Percentiles rank a stretch among this genome's conserved stretches.
Conservation (phyloP, 1,140 invertebrate species). For the Heterodera schachtii region DNA sequence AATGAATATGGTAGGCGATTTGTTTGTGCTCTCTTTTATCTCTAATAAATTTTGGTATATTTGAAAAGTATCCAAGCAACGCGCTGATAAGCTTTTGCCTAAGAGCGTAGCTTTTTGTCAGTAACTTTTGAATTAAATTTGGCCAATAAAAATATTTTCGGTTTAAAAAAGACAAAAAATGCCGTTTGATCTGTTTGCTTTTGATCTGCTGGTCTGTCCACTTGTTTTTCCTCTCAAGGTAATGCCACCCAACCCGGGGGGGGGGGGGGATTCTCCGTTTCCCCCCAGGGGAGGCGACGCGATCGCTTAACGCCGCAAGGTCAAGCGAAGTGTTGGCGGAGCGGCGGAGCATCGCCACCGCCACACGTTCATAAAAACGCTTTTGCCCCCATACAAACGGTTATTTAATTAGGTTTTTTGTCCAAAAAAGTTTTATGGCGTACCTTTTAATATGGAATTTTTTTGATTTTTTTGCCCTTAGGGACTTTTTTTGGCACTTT, state of each 20-base stretch:
- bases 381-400: too few species aligned
- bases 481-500: not conserved
- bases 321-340: not conserved
- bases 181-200: not conserved
- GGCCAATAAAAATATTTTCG: not conserved
- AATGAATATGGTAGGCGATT: too few species aligned
- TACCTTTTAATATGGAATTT: not conserved
- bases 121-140: constrained; percentile 1
- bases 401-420: too few species aligned
- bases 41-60: not conserved
- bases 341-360: not conserved
- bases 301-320: not conserved
- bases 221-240: not conserved
- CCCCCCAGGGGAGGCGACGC: too few species aligned
- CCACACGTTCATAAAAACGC: not conserved
- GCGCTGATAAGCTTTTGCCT: not conserved
- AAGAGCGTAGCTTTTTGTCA: not conserved
- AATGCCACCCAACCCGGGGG: not conserved
- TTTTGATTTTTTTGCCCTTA: not conserved
- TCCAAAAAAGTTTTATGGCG: not conserved
- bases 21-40: too few species aligned
- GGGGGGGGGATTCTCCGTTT: not conserved
- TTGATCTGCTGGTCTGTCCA: not conserved
- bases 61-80: not conserved
- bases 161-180: not conserved